Conservation (phyloP, 2,797 vertebrate species). For the Odontamblyopus lacepedii region DNA sequence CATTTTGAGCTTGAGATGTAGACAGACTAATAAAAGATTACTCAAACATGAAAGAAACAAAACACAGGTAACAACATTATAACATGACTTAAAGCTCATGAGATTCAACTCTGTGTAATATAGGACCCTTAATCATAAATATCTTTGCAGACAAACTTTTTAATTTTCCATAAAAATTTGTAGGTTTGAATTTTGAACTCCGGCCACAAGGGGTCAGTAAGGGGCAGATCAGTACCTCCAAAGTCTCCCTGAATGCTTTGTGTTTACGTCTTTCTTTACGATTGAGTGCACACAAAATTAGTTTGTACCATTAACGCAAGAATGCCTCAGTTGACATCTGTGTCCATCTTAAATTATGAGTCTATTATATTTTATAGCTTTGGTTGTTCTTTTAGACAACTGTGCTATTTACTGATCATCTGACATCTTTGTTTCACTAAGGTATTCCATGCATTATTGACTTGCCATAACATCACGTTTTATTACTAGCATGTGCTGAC, state of each 20-base stretch:
- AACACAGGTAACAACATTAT: no score
- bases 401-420: neutral
- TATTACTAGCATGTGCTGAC: neutral
- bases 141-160: no score
- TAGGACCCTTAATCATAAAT: no score
- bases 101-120: no score
- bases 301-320: neutral
- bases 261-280: neutral
- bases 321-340: neutral
- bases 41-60: no score
- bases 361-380: neutral
- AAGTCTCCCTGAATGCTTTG: no score
- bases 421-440: neutral
- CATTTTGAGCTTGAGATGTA: no score
- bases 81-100: no score
- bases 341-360: neutral
- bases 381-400: neutral
- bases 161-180: no score
- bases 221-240: neutral
- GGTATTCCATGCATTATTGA: neutral
- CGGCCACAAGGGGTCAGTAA: conserved; percentile 5
- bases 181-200: neutral
- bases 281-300: neutral
- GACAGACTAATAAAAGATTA: no score
- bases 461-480: neutral